These are phyloP conservation scores for Isurus oxyrinchus DNA, from an alignment of 2,113 vertebrate species.

Conservation along the genomic window DNA sequence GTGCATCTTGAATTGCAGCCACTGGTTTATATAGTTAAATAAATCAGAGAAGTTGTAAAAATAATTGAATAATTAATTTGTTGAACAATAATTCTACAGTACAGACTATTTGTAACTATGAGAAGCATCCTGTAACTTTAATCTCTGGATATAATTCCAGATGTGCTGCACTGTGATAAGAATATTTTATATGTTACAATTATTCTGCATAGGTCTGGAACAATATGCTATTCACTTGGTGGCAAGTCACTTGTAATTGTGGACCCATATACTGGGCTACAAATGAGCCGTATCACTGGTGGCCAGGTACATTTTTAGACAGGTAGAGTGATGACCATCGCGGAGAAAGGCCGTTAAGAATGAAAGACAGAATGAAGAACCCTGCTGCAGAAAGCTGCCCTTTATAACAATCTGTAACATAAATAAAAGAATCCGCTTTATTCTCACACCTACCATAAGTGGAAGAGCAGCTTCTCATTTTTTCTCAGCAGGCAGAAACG, in stretches of 20 bases:
- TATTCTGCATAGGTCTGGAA: not conserved
- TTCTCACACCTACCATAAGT: not conserved
- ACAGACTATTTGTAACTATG: not conserved
- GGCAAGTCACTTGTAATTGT: not conserved
- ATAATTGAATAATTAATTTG: conserved; percentile 16
- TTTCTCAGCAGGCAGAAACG: not conserved
- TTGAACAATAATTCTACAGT: not conserved
- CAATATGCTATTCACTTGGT: not conserved
- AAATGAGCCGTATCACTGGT: not conserved
- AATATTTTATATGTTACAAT: not conserved
- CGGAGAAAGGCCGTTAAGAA: conserved; percentile 24
- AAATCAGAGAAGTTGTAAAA: not conserved
- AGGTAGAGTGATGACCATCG: not conserved
- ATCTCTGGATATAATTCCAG: not conserved
- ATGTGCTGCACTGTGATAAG: not conserved
- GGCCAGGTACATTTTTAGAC: not conserved
- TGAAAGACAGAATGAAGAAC: conserved; percentile 36
- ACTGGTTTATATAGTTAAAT: not conserved
- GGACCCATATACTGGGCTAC: not conserved
- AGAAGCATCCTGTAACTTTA: not conserved
- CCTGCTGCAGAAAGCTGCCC: not conserved
- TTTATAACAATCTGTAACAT: conserved; percentile 41
- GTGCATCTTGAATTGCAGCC: not conserved
- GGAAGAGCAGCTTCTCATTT: conserved; percentile 26
- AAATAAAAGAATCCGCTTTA: conserved; percentile 41